A percentile compares a stretch with the other conserved stretches of the same genome.
Conservation (phyloP, 2,797 vertebrate genomes). For the Heteromormyrus szaboi region DNA sequence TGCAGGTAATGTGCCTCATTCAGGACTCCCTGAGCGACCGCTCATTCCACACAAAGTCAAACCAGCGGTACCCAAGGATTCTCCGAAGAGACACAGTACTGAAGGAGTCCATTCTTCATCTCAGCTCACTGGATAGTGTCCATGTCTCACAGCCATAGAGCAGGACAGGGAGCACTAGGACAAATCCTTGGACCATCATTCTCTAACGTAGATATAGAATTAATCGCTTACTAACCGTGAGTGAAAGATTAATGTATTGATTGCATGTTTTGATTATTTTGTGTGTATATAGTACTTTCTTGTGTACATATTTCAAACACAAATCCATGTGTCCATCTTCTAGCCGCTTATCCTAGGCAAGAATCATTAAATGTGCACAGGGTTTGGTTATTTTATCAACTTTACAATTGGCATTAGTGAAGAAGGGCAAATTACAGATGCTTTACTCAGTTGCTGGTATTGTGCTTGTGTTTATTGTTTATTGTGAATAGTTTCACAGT, state of each 20-base stretch:
- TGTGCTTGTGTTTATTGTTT: background rate
- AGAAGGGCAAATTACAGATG: background rate
- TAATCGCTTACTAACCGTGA: background rate
- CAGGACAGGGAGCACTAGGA: background rate
- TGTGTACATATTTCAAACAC: background rate
- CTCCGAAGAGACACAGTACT: background rate
- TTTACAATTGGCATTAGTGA: background rate
- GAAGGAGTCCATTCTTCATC: background rate
- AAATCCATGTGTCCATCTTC: background rate
- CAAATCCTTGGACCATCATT: background rate
- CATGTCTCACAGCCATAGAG: background rate
- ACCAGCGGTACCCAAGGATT: background rate
- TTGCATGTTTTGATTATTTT: background rate
- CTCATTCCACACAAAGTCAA: background rate
- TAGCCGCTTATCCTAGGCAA: background rate
- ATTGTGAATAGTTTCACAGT: background rate
- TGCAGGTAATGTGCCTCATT: background rate
- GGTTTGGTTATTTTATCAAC: background rate
- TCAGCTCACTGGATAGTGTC: background rate
- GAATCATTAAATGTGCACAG: background rate
- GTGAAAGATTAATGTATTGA: background rate
- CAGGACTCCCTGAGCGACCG: background rate
- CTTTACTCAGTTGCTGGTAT: background rate
- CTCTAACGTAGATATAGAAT: background rate
- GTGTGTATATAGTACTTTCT: background rate